Evolutionary conservation across 53 echinoderm and acorn worm species (phyloP), one percentile per base, ranked within the genome.

Genomic region (Hippasteria phrygiana): DNA sequence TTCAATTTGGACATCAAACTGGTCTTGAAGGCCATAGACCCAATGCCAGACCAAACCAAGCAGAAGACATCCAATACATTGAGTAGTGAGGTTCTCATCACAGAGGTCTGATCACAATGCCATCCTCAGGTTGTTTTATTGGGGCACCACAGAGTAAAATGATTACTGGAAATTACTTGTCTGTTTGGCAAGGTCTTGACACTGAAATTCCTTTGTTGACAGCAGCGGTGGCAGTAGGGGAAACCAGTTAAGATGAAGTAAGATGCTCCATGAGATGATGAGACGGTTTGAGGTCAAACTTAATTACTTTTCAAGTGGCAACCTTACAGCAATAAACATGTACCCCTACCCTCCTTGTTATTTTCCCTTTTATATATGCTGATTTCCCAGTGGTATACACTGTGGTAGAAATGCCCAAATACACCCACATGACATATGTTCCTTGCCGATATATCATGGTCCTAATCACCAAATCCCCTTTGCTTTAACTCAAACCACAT

Each of bases 81-180:
- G 59, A 26, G 7, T 17, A 16, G 54, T 26, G 2, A 59, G 59
- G 59, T 24, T 24, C 26, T 24, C n/a, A 17, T 59, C 59, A 24
- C n/a, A 24, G 3, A 59, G 26, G 59, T 59, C n/a, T 26, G n/a
- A 59, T 59, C 13, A 0, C 3, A 59, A 59, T 59, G 59, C 59
- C 59, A 22, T 59, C 59, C 20, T 59, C 59, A 59, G 59, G 59
- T 59, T 22, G 59, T 59, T 59, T 59, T 20, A 59, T 59, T 54
- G 54, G 20, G 3, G 13, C 54, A 12, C 17, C 54, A 20, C 3
- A 16, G 54, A 16, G 22, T 0, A 24, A 26, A 59, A 59, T 59
- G n/a, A n/a, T 59, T 24, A 59, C n/a, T 51, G 5, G 26, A 17
- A 3, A 59, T 59, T 59, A 4, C 22, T 59, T 18, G 26, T 17